Base-by-base conservation (phyloP, 2,797 vertebrate species). In the Staurois parvus region DNA sequence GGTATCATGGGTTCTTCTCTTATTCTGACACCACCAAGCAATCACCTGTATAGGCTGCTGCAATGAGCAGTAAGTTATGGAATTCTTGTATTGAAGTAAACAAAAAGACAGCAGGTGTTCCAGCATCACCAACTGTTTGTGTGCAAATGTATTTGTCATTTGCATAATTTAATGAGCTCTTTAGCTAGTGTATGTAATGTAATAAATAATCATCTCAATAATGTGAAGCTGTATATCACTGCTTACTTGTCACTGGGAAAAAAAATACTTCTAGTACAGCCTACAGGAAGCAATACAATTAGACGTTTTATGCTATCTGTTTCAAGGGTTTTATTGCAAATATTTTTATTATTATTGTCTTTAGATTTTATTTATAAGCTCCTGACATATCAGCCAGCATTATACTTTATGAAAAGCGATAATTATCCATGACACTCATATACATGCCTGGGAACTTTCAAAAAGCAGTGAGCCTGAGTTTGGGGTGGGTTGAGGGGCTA, bases 141-240 rank as follows among this genome's bases (percentile, higher is more conserved):
- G 72, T 76, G 59, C 72, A 32, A 40, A 75, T 52, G 15, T 42
- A 40, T 34, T 45, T 75, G 62, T 30, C 4, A 67, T 76, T 67
- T 76, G 81, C 81, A 83, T 75, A 83, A 83, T 76, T 83, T 74
- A 83, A 83, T 75, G 56, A 83, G 59, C 66, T 67, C 62, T 21
- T 34, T 11, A n/a, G 56, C 72, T 45, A 66, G 72, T 75, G 72
- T 83, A 75, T 76, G 69, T 32, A 72, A 81, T 72, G 34, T 37
- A 75, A 83, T 83, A 75, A 67, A 83, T 82, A 76, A 75, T 76
- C 28, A 67, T 83, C 72, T 76, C 48, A 69, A 28, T 73, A 62
- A 81, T 40, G 45, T 13, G 11, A 66, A 37, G 40, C 62, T 40
- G 77, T 45, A 68, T 79, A 69, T 69, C 66, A 30, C 66, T 2